Conservation (phyloP, 2,797 vertebrate species). For the Sebastes steindachneri region DNA sequence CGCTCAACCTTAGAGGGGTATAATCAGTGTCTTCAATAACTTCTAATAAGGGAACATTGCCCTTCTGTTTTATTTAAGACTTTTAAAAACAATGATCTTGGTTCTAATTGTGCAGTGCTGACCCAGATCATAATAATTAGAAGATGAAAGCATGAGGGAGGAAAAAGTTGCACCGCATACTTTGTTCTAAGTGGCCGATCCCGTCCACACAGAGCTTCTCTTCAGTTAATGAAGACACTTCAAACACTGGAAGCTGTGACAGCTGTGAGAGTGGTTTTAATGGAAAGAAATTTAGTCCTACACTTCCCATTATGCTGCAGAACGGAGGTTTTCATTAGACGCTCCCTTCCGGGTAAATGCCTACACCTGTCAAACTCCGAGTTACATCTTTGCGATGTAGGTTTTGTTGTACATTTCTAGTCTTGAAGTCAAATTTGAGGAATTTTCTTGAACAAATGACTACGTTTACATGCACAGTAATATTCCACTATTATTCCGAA, state of each 20-base stretch:
- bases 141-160: neutral
- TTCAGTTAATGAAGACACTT: constrained; percentile 19
- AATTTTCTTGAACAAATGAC: neutral
- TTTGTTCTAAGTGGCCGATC: neutral
- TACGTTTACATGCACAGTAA: too few relatives aligned
- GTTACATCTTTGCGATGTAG: neutral
- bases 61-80: neutral
- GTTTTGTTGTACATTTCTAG: neutral
- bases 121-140: neutral
- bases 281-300: neutral
- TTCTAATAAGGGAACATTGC: neutral
- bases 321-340: neutral
- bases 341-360: neutral
- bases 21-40: neutral
- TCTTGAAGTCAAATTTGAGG: neutral
- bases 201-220: neutral
- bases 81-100: neutral
- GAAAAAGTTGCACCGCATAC: neutral
- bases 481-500: too few relatives aligned
- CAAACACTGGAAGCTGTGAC: constrained; percentile 5
- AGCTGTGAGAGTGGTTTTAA: constrained; percentile 18
- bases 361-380: neutral
- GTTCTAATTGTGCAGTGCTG: neutral
- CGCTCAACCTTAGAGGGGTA: neutral
- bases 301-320: neutral